Base-by-base conservation (phyloP, 1,140 invertebrate species). In the Hyles euphorbiae region DNA sequence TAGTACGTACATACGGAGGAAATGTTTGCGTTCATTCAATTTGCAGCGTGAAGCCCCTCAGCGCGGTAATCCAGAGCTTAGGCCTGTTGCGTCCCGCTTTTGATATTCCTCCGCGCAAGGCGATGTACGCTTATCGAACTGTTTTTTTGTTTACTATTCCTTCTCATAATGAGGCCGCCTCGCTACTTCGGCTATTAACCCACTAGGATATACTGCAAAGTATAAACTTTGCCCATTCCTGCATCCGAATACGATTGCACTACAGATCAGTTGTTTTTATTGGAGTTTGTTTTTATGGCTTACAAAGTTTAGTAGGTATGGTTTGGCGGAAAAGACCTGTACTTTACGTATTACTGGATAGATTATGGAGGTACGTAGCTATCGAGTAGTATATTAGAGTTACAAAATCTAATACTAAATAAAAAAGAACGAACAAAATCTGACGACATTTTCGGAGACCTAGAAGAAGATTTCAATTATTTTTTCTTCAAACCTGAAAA, bases 21-120 rank as follows among this genome's bases (percentile, higher is more conserved):
- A 68, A 73, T 80, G 74, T 77, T 77, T 76, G 71, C 73, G 72
- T 72, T 87, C 81, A 85, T 87, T 87, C 76, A 81, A 85, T 84
- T 85, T 85, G 76, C 78, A 76, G 71, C 58, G 68, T 40, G 84
- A 88, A 88, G 84, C 84, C 84, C 76, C 76, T 77, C 67, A 79
- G 71, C 76, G 73, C 70, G 68, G 68, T 88, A 88, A 88, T 84
- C 84, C 81, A 64, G 54, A 60, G 75, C 81, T 83, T 81, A 85
- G 75, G 77, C 69, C 67, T 86, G 73, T 82, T 81, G 77, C 74
- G 81, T 77, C 72, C 81, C 72, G 75, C 74, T 82, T 74, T 69
- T 73, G 70, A 68, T 74, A 72, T 65, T 73, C 49, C 64, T 55
- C 57, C 44, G 44, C 54, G 54, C 53, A 57, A 22, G 22, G 22